phyloP scores from a whole-genome alignment of 2,797 vertebrate species.

The Muraenolepis orangiensis region DNA sequence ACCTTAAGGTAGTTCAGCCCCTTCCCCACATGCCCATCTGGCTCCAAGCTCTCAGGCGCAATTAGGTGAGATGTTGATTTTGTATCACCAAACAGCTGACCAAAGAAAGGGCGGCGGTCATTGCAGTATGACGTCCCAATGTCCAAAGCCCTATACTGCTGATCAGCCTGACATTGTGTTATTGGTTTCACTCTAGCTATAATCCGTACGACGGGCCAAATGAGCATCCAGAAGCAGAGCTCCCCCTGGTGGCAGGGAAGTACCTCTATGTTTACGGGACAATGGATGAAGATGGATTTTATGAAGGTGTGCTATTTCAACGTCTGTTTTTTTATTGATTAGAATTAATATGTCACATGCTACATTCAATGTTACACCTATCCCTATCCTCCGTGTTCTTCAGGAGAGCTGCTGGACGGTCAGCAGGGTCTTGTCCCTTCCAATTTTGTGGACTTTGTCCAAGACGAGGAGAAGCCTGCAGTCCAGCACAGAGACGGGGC shows the following conservation, averaged over 20 bases:
- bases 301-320: constrained; percentile 80
- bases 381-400: constrained; percentile 13
- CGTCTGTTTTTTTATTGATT: neutral
- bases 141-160: neutral
- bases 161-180: constrained; percentile 1
- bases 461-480: constrained; percentile 81
- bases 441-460: constrained; percentile 95
- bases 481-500: constrained; percentile 72
- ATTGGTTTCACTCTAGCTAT: constrained; percentile 76
- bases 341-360: neutral
- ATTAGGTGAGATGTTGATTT: no score
- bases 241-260: constrained; percentile 94
- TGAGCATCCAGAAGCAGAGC: constrained; percentile 97
- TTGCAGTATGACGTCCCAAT: neutral
- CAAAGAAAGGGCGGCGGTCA: neutral
- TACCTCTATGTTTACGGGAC: constrained; percentile 97
- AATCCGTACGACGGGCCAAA: constrained; percentile 98
- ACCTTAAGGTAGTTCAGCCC: constrained; percentile 39
- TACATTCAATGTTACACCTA: constrained; percentile 9
- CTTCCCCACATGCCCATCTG: constrained; percentile 37
- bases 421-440: constrained; percentile 95
- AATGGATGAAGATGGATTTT: constrained; percentile 99
- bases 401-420: constrained; percentile 95
- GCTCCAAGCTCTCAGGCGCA: no score
- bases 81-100: neutral